Evolutionary conservation across 2,888 invertebrate genomes (phyloP).

Genomic region (Eristalis tenax): DNA sequence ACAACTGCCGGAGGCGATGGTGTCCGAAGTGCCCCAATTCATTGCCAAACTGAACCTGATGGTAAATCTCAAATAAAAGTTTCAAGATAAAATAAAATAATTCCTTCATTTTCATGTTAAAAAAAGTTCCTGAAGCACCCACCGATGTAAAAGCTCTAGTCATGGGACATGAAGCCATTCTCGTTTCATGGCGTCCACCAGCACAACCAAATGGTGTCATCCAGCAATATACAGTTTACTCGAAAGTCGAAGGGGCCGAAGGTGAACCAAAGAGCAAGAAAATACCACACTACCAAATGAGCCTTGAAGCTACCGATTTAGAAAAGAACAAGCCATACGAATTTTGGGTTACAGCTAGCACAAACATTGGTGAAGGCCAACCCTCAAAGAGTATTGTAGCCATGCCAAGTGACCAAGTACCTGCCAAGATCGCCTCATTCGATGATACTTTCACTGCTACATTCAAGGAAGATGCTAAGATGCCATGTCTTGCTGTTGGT

Average conservation of each 20-base stretch:
- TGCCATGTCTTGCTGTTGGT: conserved; percentile 96
- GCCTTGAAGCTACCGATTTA: conserved; percentile 92
- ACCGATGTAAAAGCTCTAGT: conserved; percentile 95
- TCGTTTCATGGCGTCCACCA: conserved; percentile 97
- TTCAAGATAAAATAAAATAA: background rate
- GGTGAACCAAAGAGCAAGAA: conserved; percentile 88
- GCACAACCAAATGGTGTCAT: conserved; percentile 95
- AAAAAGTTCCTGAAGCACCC: conserved; percentile 94
- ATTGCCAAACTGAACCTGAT: conserved; percentile 97
- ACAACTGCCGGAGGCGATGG: conserved; percentile 98
- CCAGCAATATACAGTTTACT: conserved; percentile 95
- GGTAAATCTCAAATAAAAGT: conserved; percentile 82
- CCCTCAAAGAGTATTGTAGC: conserved; percentile 93
- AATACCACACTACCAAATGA: conserved; percentile 91
- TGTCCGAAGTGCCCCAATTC: conserved; percentile 88
- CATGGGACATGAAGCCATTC: conserved; percentile 94
- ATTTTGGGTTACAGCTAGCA: conserved; percentile 97
- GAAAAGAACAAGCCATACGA: conserved; percentile 92
- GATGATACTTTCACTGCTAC: conserved; percentile 96
- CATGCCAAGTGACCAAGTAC: conserved; percentile 89
- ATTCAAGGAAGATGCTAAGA: conserved; percentile 94
- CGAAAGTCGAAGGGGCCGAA: conserved; percentile 87
- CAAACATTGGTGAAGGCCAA: conserved; percentile 96
- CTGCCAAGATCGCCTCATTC: conserved; percentile 97
- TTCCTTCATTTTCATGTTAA: too few species aligned